Conservation (phyloP, 2,888 invertebrate genomes). For the Ditula angustiorana region DNA sequence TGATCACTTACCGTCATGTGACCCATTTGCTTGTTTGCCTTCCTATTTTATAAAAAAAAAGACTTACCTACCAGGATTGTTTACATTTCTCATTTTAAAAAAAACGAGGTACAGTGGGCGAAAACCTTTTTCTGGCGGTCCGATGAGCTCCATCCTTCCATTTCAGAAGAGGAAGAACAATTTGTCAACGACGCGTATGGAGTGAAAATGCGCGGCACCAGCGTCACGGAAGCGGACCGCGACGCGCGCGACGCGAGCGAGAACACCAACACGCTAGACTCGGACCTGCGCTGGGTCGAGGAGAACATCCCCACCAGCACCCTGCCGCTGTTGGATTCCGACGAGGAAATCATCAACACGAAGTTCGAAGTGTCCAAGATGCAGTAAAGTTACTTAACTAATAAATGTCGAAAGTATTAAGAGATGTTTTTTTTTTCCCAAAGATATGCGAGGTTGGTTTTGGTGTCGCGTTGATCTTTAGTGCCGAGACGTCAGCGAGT, state of each 20-base stretch:
- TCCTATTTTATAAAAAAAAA: no score
- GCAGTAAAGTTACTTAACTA: slow-evolving; percentile 86
- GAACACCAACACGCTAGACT: slow-evolving; percentile 69
- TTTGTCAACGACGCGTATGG: slow-evolving; percentile 95
- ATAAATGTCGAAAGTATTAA: slow-evolving; percentile 27
- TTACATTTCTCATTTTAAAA: no score
- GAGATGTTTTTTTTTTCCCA: slow-evolving; percentile 12
- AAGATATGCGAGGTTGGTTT: no score
- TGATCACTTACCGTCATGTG: no score
- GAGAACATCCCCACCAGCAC: slow-evolving; percentile 95
- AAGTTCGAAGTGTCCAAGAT: slow-evolving; percentile 96
- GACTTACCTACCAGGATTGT: no score
- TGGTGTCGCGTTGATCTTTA: no score
- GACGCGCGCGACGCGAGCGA: slow-evolving; percentile 49
- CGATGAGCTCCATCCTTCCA: background rate
- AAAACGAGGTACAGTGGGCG: no score
- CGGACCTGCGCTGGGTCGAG: slow-evolving; percentile 93
- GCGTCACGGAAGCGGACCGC: slow-evolving; percentile 48
- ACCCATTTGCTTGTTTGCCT: no score
- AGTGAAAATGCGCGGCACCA: slow-evolving; percentile 88
- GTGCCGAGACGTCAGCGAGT: no score
- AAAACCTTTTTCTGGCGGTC: background rate
- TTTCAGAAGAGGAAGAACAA: slow-evolving; percentile 91
- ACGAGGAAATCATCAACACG: slow-evolving; percentile 93
- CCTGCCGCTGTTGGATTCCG: slow-evolving; percentile 88